Base-by-base conservation (phyloP, 2,888 invertebrate genomes). In the Hedya salicella region DNA sequence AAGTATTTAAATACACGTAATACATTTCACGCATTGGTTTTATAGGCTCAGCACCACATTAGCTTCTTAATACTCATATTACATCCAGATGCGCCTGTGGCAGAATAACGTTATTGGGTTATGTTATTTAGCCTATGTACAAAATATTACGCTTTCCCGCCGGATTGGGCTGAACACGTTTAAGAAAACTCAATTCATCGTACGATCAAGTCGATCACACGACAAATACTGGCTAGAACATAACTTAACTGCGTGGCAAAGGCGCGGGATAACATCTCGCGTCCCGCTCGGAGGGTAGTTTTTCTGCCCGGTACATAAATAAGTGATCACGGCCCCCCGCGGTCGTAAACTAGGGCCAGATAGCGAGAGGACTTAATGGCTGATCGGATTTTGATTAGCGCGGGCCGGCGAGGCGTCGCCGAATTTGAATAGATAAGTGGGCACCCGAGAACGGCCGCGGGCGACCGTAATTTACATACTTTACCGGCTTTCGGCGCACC, bases 351-450 rank as follows among this genome's bases (percentile, higher is more conserved):
- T 89, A 88, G 89, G 90, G 88, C 82, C 85, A 90, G 91, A 92
- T 91, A 91, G 90, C 90, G 87, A 86, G 87, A 90, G 89, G 88
- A 90, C 91, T 89, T 92, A 92, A 92, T 92, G 91, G 91, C 91
- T 91, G 91, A 92, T 92, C 91, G 91, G 91, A 90, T 91, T 92
- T 91, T 91, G 91, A 92, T 91, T 91, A 92, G 90, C 92, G 88
- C 82, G 85, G 91, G 87, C 89, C 89, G 87, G 88, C 89, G 88
- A 88, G 87, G 88, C 88, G 85, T 83, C 86, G 85, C 87, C 87
- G 87, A 92, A 92, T 92, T 92, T 92, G 91, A 92, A 92, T 92
- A 92, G 92, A 92, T 92, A 92, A 92, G 91, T 89, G 89, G 88
- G 88, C 87, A 87, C 85, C 86, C 85, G 88, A 88, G 89, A 87